Percentiles rank a stretch among this genome's conserved stretches.
Conservation (phyloP, 2,888 invertebrate species). For the Rosalia funebris region DNA sequence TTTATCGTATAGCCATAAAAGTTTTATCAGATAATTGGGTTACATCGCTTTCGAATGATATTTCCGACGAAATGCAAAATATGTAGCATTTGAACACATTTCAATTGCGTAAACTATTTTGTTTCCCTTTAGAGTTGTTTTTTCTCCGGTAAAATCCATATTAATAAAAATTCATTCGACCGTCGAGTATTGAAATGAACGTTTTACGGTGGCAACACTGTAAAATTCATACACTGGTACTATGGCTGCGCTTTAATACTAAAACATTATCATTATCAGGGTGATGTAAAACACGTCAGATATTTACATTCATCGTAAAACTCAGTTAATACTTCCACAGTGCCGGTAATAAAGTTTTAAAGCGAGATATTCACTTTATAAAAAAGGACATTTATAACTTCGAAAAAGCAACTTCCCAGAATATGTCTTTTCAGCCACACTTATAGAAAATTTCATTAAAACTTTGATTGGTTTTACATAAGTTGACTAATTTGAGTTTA, state of each 20-base stretch:
- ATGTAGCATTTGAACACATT: slow-evolving; percentile 26
- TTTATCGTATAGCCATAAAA: slow-evolving; percentile 11
- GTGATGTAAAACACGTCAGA: slow-evolving; percentile 28
- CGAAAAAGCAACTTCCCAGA: not conserved
- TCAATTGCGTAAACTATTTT: slow-evolving; percentile 26
- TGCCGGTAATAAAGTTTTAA: slow-evolving; percentile 18
- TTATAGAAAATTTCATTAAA: no score
- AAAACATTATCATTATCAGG: slow-evolving; percentile 42
- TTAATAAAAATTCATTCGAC: slow-evolving; percentile 44
- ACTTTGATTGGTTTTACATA: no score
- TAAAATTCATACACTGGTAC: slow-evolving; percentile 47
- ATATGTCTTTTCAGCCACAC: no score
- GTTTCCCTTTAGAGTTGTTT: slow-evolving; percentile 23
- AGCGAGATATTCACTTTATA: slow-evolving; percentile 12
- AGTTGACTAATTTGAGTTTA: no score
- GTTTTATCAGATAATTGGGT: slow-evolving; percentile 21
- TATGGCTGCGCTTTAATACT: slow-evolving; percentile 36
- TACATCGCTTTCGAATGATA: slow-evolving; percentile 16
- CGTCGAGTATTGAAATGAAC: slow-evolving; percentile 54
- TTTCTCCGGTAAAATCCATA: slow-evolving; percentile 28
- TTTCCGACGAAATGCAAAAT: slow-evolving; percentile 19
- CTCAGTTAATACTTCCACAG: slow-evolving; percentile 23
- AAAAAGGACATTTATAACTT: not conserved
- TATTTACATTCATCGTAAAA: slow-evolving; percentile 28
- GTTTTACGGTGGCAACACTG: slow-evolving; percentile 54